Evolutionary conservation across 2,888 invertebrate species (phyloP), one percentile per base, ranked within the genome.

Genomic region (Dendrolimus houi): DNA sequence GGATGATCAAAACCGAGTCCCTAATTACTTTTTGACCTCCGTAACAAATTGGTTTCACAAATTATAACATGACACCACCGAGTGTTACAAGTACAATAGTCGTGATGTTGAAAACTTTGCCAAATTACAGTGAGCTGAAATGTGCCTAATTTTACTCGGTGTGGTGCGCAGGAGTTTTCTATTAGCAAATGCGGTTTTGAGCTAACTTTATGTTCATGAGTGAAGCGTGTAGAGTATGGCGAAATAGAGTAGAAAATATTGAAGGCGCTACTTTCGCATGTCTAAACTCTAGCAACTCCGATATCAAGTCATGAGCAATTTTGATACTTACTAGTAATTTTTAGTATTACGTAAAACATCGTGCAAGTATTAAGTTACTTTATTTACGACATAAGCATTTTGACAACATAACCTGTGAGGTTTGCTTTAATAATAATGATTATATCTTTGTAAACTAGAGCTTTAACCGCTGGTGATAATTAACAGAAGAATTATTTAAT

Each of bases 101-200:
- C 77, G 79, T 78, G 81, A 81, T 83, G 83, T 81, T 75, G 81
- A 76, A 82, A 85, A 76, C 68, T 71, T 75, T 81, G 80, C 75
- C 85, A 86, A 87, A 87, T 88, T 85, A 83, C 76, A 83, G 77
- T 71, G 79, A 68, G 73, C 76, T 77, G 79, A 80, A 82, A 85
- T 85, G 79, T 86, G 79, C 80, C 83, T 88, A 88, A 87, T 87
- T 87, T 83, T 77, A 83, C 72, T 75, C 85, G 80, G 77, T 81
- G 76, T 74, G 62, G 72, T 75, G 81, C 83, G 83, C 85, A 80
- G 85, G 80, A 86, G 87, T 85, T 87, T 88, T 88, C 86, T 88
- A 86, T 87, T 88, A 87, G 79, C 83, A 76, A 85, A 81, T 87
- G 87, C 83, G 86, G 87, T 87, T 87, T 86, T 65, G 69, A 68